phyloP scores from a whole-genome alignment of 2,113 vertebrate species.

The Muntiacus muntjak region DNA sequence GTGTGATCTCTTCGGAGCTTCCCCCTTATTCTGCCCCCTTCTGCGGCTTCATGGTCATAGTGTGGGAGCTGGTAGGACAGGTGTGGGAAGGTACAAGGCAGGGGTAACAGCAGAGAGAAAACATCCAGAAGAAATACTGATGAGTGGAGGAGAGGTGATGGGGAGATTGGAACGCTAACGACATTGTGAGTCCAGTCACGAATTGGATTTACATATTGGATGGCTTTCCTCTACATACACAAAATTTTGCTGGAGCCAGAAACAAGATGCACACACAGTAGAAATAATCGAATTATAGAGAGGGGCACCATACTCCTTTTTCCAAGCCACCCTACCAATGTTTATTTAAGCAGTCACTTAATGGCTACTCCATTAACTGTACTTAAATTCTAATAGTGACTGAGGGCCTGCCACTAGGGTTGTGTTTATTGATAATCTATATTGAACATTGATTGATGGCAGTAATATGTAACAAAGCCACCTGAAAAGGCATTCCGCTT shows the following conservation, averaged over 20 bases:
- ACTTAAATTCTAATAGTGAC: conserved; percentile 5
- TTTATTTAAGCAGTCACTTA: conserved; percentile 40
- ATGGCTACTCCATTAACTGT: neutral
- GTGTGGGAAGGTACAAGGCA: neutral
- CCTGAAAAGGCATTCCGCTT: neutral
- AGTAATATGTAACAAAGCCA: neutral
- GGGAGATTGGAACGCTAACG: neutral
- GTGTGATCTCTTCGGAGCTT: neutral
- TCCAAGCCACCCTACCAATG: neutral
- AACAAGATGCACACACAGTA: neutral
- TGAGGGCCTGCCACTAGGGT: neutral
- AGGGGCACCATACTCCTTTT: neutral
- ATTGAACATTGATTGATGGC: neutral
- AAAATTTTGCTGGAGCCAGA: neutral
- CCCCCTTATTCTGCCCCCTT: neutral
- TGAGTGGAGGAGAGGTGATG: neutral
- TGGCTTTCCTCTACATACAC: neutral
- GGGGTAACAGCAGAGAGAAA: neutral
- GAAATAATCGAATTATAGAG: neutral
- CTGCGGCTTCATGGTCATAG: neutral
- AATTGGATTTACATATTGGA: conserved; percentile 11
- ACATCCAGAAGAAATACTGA: neutral
- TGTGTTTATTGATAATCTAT: neutral
- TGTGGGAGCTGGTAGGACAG: neutral
- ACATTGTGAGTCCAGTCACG: neutral